Percentiles rank a stretch among this genome's conserved stretches.
Evolutionary conservation across 2,888 invertebrate species (phyloP).

Genomic region (Pseudococcus longispinus): DNA sequence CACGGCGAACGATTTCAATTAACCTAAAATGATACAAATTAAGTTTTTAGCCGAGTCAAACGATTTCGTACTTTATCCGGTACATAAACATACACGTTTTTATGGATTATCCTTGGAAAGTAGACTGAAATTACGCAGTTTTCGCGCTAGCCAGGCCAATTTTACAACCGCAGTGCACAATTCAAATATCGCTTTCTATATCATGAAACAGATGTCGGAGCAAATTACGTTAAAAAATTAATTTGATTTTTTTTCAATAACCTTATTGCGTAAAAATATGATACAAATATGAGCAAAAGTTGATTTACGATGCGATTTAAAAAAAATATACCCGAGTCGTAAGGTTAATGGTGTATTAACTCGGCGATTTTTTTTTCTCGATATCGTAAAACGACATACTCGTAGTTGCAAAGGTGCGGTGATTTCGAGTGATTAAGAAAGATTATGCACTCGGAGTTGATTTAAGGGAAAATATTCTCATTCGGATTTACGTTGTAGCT

Average conservation of each 20-base stretch:
- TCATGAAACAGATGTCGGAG: no score
- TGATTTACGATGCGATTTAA: slow-evolving; percentile 5
- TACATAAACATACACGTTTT: not conserved
- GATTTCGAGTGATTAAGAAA: slow-evolving; percentile 6
- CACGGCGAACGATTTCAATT: slow-evolving; percentile 18
- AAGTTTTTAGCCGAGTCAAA: slow-evolving; percentile 13
- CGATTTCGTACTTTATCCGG: not conserved
- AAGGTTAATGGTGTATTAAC: not conserved
- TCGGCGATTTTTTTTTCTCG: not conserved
- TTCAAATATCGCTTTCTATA: no score
- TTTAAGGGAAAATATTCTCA: no score
- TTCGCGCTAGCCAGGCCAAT: not conserved
- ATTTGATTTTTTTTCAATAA: not conserved
- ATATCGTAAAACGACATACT: not conserved
- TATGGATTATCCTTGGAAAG: slow-evolving; percentile 1
- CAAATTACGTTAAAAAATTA: not conserved
- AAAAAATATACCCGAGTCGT: not conserved
- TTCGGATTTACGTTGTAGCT: not conserved
- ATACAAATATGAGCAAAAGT: not conserved
- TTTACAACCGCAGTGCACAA: no score
- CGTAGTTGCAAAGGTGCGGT: not conserved
- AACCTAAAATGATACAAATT: slow-evolving; percentile 26
- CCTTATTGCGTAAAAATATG: no score
- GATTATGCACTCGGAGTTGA: no score
- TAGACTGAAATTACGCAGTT: not conserved